These are phyloP conservation scores for Dolichomitus sp. DNA, from an alignment of 2,888 invertebrate species.

Conservation along the genomic window DNA sequence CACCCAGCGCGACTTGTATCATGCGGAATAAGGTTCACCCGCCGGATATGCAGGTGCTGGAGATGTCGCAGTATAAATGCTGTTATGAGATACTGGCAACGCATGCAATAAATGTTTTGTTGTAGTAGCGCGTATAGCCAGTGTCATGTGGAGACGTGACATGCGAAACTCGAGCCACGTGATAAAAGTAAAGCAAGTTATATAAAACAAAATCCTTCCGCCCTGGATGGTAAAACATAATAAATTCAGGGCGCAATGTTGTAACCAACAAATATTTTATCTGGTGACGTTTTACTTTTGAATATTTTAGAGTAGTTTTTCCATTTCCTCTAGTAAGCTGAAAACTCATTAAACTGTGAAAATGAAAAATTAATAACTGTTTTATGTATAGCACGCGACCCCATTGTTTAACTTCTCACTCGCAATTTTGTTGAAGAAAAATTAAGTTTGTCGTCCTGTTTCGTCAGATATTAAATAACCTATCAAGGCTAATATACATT, in stretches of 20 bases:
- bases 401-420: too few species aligned
- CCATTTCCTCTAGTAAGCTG: too few species aligned
- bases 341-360: too few species aligned
- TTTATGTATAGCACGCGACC: too few species aligned
- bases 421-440: too few species aligned
- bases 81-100: neutral
- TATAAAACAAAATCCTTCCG: constrained; percentile 23
- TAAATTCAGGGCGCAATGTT: neutral
- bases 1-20: neutral
- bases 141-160: constrained; percentile 6
- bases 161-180: constrained; percentile 17
- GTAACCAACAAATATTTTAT: constrained; percentile 2
- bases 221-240: neutral
- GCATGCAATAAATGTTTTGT: constrained; percentile 34
- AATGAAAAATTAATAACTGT: too few species aligned
- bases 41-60: constrained; percentile 24
- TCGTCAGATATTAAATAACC: too few species aligned
- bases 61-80: neutral
- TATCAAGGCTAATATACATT: too few species aligned
- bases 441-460: too few species aligned
- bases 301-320: too few species aligned
- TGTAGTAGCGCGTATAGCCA: constrained; percentile 5
- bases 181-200: constrained; percentile 32
- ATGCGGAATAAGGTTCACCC: neutral
- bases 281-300: neutral